A percentile compares a stretch with the other conserved stretches of the same genome.
phyloP scores from a whole-genome alignment of 2,113 vertebrate genomes.

The Theropithecus gelada region DNA sequence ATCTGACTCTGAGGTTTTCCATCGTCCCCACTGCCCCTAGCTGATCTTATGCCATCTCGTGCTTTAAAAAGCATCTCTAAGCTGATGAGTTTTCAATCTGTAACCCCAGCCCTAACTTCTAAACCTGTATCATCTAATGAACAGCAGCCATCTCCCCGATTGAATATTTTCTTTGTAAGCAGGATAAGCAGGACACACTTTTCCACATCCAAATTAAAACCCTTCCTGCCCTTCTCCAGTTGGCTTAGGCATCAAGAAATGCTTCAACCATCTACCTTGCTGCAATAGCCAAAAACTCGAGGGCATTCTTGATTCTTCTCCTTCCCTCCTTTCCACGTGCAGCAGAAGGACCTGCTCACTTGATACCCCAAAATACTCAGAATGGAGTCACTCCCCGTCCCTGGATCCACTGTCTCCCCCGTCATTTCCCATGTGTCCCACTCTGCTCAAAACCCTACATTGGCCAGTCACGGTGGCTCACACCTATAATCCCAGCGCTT shows the following conservation, averaged over 20 bases:
- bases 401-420: neutral
- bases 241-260: neutral
- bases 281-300: neutral
- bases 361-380: neutral
- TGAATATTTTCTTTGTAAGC: neutral
- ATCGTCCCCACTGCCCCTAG: neutral
- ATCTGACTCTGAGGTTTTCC: neutral
- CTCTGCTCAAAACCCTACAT: neutral
- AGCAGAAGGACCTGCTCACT: neutral
- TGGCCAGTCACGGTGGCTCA: no score
- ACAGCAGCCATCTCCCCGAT: neutral
- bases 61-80: neutral
- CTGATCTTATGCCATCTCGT: neutral
- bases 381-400: neutral
- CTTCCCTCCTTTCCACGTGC: neutral
- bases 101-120: neutral
- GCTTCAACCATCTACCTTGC: accelerated
- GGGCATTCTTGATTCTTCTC: neutral
- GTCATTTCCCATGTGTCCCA: neutral
- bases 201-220: neutral
- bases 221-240: neutral
- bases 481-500: no score
- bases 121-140: neutral
- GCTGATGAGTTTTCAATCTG: neutral
- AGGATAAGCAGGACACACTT: no score